A percentile compares a stretch with the other conserved stretches of the same genome.
Conservation (phyloP, 2,797 vertebrate genomes). For the Anisognathus igniventris region DNA sequence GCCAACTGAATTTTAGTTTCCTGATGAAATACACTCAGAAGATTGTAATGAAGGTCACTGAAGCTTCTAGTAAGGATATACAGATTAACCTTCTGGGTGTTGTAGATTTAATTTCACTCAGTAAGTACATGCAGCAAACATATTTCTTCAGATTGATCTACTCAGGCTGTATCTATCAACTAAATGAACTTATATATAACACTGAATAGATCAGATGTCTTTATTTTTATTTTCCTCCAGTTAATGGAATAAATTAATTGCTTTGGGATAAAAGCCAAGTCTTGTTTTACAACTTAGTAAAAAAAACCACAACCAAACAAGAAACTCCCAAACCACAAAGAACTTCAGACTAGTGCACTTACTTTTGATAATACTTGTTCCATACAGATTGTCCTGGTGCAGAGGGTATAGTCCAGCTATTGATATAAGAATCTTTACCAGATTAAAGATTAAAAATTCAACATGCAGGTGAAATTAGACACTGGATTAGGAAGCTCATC, state of each 20-base stretch:
- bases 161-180: background rate
- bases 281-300: background rate
- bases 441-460: slow-evolving; percentile 50
- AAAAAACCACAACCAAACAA: background rate
- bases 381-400: background rate
- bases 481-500: slow-evolving; percentile 12
- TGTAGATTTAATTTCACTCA: slow-evolving; percentile 17
- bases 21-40: background rate
- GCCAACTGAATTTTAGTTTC: background rate
- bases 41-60: background rate
- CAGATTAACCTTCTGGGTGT: background rate
- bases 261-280: background rate
- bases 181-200: slow-evolving; percentile 18
- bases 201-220: background rate
- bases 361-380: background rate
- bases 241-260: background rate
- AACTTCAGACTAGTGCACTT: background rate
- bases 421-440: background rate
- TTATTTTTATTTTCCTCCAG: background rate
- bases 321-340: background rate
- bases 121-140: background rate
- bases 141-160: slow-evolving; percentile 31
- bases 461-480: slow-evolving; percentile 18
- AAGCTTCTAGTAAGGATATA: slow-evolving; percentile 4
- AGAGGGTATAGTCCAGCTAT: background rate